phyloP scores from a whole-genome alignment of 2,113 vertebrate genomes.

The Serinus canaria region DNA sequence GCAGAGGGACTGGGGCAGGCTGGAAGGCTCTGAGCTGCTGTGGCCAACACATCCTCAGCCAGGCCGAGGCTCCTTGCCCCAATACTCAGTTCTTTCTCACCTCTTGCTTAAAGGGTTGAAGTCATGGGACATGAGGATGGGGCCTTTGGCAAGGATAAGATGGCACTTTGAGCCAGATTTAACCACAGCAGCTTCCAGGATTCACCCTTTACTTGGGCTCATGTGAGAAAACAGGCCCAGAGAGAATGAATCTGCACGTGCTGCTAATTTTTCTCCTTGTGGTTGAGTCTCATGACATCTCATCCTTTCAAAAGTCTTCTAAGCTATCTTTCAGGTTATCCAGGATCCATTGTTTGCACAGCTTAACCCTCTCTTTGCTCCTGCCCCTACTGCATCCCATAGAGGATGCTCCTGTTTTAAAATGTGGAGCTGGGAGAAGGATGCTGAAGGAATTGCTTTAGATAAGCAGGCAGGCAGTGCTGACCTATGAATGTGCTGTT shows the following conservation, averaged over 20 bases:
- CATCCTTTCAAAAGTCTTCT: background rate
- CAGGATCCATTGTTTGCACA: background rate
- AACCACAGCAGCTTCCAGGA: background rate
- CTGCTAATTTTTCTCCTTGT: background rate
- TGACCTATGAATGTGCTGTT: background rate
- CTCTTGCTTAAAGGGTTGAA: background rate
- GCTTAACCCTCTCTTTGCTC: background rate
- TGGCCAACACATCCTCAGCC: background rate
- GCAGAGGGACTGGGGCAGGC: background rate
- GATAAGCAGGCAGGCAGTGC: background rate
- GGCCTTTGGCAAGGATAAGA: fast-evolving
- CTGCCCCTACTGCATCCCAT: background rate
- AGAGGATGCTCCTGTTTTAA: background rate
- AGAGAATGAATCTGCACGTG: fast-evolving
- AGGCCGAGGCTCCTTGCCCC: background rate
- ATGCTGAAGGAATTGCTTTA: background rate
- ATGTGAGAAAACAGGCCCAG: background rate
- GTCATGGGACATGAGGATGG: fast-evolving
- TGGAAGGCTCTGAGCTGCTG: background rate
- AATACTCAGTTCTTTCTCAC: fast-evolving
- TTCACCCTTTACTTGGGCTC: background rate
- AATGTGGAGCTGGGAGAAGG: background rate
- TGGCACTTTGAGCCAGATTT: background rate
- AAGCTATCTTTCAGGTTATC: background rate
- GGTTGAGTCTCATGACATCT: background rate